Percentiles rank a stretch among this genome's conserved stretches.
Conservation (phyloP, 2,888 invertebrate species). For the Pachydiplax longipennis region DNA sequence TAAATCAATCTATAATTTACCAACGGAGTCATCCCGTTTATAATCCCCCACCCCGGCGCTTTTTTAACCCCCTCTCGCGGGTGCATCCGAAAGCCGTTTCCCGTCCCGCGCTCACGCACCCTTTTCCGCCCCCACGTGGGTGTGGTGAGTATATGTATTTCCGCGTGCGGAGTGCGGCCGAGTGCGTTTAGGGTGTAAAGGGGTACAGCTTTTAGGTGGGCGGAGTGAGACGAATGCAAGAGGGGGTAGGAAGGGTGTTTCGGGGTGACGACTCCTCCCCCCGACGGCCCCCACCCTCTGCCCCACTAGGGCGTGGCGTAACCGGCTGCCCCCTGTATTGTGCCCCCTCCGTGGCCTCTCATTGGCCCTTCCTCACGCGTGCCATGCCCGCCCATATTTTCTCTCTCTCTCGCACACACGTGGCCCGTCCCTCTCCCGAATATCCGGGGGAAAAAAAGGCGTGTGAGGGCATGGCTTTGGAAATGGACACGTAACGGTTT, state of each 20-base stretch:
- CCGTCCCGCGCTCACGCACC: background rate
- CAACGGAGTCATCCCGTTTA: background rate
- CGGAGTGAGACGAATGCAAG: slow-evolving; percentile 6
- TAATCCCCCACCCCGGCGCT: background rate
- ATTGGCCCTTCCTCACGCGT: slow-evolving; percentile 37
- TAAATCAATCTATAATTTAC: slow-evolving; percentile 44
- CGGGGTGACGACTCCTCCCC: background rate
- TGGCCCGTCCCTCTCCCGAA: background rate
- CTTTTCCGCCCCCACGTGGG: slow-evolving; percentile 16
- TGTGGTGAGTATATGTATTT: background rate
- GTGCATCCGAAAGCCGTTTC: background rate
- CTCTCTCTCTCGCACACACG: background rate
- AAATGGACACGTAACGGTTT: background rate
- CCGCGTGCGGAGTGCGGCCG: background rate
- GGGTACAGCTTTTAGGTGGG: background rate
- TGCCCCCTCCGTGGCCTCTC: background rate
- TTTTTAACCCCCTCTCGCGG: background rate
- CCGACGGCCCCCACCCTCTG: background rate
- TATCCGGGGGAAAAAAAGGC: background rate
- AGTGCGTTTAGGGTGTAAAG: background rate
- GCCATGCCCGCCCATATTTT: slow-evolving; percentile 24
- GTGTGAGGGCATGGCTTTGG: background rate
- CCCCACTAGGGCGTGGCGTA: background rate
- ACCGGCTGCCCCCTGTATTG: background rate
- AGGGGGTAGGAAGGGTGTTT: background rate